Evolutionary conservation across 2,888 invertebrate genomes (phyloP).

Genomic region (Lasioglossum lativentre): DNA sequence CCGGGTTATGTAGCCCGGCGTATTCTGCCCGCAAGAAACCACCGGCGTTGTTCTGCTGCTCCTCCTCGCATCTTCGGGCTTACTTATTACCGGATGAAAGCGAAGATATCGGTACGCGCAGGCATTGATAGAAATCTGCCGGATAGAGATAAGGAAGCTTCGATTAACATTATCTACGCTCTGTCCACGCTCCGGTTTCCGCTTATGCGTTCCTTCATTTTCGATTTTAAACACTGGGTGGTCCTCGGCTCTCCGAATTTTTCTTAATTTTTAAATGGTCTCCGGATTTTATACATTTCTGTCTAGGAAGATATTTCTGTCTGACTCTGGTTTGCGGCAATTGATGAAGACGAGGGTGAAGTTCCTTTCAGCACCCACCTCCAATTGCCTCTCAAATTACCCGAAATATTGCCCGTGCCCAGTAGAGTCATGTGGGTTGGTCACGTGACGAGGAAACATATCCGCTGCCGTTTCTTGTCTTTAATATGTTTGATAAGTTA

Average conservation of each 20-base stretch:
- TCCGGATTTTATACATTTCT: no score
- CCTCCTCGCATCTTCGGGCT: slow-evolving; percentile 13
- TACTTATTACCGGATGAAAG: slow-evolving; percentile 47
- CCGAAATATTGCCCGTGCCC: no score
- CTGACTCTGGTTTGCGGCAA: no score
- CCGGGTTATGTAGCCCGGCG: slow-evolving; percentile 42
- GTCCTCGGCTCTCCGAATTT: not conserved
- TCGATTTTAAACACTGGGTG: not conserved
- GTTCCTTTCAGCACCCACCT: no score
- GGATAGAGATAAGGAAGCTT: slow-evolving; percentile 7
- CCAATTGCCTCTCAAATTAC: no score
- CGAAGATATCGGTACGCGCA: slow-evolving; percentile 42
- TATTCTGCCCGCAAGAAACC: slow-evolving; percentile 45
- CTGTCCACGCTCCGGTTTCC: not conserved
- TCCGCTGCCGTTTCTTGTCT: no score
- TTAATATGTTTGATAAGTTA: no score
- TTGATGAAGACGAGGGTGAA: no score
- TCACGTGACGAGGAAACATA: no score
- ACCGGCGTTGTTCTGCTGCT: slow-evolving; percentile 11
- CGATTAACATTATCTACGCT: not conserved
- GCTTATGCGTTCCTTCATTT: not conserved
- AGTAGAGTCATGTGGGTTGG: no score
- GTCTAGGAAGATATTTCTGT: no score
- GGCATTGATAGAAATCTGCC: slow-evolving; percentile 10
- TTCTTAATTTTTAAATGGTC: no score